Percentiles rank a stretch among this genome's conserved stretches.
These are phyloP conservation scores for Dioctria linearis DNA, from an alignment of 2,888 invertebrate genomes.

Conservation along the genomic window DNA sequence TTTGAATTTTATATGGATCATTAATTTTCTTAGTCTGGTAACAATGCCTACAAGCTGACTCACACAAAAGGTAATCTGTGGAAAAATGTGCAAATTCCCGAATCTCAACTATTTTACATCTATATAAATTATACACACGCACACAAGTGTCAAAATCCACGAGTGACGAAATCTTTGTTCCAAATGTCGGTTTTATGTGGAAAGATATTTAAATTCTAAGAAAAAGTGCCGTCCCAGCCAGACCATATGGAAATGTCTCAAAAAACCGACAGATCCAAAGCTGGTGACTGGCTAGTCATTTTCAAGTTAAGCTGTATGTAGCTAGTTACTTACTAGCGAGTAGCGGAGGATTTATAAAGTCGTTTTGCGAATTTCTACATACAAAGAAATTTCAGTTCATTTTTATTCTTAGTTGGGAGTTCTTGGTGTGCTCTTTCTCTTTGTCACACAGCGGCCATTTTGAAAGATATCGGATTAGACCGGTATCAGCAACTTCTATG, in stretches of 20 bases:
- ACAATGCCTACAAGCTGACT: slow-evolving; percentile 24
- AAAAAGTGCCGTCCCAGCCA: no score
- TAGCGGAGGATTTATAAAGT: no score
- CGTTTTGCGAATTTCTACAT: slow-evolving; percentile 13
- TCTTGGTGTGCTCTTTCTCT: slow-evolving; percentile 35
- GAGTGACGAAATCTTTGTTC: slow-evolving; percentile 22
- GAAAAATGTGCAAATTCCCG: not conserved
- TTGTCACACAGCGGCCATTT: slow-evolving; percentile 54
- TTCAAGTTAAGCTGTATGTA: not conserved
- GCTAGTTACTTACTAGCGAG: not conserved
- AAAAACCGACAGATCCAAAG: not conserved
- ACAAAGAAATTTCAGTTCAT: slow-evolving; percentile 21
- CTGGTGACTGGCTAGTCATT: no score
- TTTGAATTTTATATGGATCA: slow-evolving; percentile 15
- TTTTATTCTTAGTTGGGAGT: not conserved
- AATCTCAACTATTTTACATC: not conserved
- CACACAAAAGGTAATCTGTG: slow-evolving; percentile 3
- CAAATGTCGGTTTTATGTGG: not conserved
- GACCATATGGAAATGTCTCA: not conserved
- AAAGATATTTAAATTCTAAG: no score
- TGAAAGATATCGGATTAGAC: slow-evolving; percentile 49
- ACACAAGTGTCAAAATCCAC: slow-evolving; percentile 32
- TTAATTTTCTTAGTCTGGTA: slow-evolving; percentile 18
- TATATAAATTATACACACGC: slow-evolving; percentile 14
- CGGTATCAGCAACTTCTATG: slow-evolving; percentile 16